A percentile compares a stretch with the other conserved stretches of the same genome.
Evolutionary conservation across 2,797 vertebrate genomes (phyloP).

Genomic region (Phataginus tricuspis): DNA sequence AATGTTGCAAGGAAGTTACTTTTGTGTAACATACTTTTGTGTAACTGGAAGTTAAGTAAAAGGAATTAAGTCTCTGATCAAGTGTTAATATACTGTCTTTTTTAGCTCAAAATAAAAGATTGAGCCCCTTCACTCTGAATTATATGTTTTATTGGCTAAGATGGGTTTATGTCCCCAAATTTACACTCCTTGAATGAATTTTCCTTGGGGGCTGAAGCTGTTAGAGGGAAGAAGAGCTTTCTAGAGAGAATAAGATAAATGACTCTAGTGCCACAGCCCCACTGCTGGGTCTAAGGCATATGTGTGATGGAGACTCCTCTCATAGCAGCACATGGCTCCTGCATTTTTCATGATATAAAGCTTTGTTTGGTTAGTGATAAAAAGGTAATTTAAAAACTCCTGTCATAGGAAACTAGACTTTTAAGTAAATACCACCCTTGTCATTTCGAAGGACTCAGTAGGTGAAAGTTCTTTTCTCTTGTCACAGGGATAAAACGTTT

Average conservation of each 20-base stretch:
- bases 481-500: constrained; percentile 75
- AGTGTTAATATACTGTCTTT: background rate
- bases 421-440: constrained; percentile 49
- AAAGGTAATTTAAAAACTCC: background rate
- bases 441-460: constrained; percentile 61
- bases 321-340: rapidly evolving
- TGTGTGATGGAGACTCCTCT: background rate
- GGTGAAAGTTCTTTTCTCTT: constrained; percentile 69
- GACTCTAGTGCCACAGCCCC: rapidly evolving
- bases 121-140: background rate
- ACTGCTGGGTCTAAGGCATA: background rate
- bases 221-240: background rate
- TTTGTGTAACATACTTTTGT: background rate
- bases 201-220: background rate
- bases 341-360: background rate
- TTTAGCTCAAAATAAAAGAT: background rate
- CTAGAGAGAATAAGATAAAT: background rate
- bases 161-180: background rate
- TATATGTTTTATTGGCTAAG: background rate
- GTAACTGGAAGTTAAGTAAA: background rate
- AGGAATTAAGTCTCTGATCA: background rate
- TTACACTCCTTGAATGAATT: background rate
- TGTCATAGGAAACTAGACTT: background rate
- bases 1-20: background rate
- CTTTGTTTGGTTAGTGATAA: background rate